Conservation (phyloP, 2,113 vertebrate species). For the Phoxinus phoxinus region DNA sequence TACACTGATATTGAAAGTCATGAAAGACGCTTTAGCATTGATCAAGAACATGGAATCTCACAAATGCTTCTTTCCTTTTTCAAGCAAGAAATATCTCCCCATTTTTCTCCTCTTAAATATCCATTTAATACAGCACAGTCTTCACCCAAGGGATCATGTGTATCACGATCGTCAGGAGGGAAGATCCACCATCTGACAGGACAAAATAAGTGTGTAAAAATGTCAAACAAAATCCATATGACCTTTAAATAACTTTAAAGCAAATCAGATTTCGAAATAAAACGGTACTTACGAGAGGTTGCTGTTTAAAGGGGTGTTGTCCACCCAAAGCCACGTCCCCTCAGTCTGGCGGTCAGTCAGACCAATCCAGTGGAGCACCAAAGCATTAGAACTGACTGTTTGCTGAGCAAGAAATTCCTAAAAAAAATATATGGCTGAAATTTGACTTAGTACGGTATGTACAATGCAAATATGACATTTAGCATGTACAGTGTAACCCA, state of each 20-base stretch:
- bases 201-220: background rate
- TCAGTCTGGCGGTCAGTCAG: slow-evolving; percentile 27
- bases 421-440: background rate
- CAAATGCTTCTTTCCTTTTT: slow-evolving; percentile 11
- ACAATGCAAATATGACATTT: background rate
- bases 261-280: background rate
- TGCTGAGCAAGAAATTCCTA: slow-evolving; percentile 29
- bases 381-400: background rate
- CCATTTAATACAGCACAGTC: slow-evolving; percentile 26
- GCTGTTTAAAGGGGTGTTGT: slow-evolving; percentile 25
- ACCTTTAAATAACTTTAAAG: background rate
- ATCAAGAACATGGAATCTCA: background rate
- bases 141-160: slow-evolving; percentile 8
- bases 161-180: background rate
- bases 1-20: background rate
- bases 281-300: slow-evolving; percentile 21
- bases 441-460: background rate
- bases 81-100: slow-evolving; percentile 32
- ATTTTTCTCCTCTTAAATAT: background rate
- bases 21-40: background rate
- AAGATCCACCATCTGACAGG: background rate
- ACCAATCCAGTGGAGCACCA: slow-evolving; percentile 46
- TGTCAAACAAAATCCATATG: slow-evolving; percentile 3
- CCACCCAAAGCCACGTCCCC: slow-evolving; percentile 44
- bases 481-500: background rate